Base-by-base conservation (phyloP, 2,888 invertebrate species). In the Pedicia rivosa region DNA sequence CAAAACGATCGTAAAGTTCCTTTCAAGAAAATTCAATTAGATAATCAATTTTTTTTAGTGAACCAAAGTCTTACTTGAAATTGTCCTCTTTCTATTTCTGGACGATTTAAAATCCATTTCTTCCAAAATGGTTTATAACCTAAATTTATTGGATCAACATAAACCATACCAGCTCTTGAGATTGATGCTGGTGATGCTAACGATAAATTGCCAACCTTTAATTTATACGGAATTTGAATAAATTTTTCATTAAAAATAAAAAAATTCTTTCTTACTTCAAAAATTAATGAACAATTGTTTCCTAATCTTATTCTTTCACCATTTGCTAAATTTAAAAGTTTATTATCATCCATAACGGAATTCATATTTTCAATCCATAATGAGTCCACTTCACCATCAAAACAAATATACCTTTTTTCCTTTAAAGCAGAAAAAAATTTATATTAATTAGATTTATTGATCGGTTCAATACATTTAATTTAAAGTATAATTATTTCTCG, bases 341-440 rank as follows among this genome's bases (percentile, higher is more conserved):
- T 82, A 55, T 91, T 92, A 58, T 92, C 91, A 53, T 92, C 92
- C 91, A 92, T 91, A 2, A 92, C 90, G 0, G 90, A 88, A 64
- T 91, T 92, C 88, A 92, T 91, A 62, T 91, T 92, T 62, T 92
- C 92, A 44, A 92, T 87, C 91, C 91, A 92, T 27, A 90, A 66
- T 1, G 91, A 84, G 64, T 92, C 91, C 3, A 92, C 88, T 54
- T 91, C 90, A 3, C 92, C 92, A 54, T 92, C 92, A 61, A 90
- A 91, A 32, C 91, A 64, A 32, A 90, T 84, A 55, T 86, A 90
- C 40, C 76, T 74, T 37, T 74, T 70, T 54, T 88, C 87, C 47
- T 70, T 66, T 47, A n/a, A n/a, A n/a, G n/a, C n/a, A n/a, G n/a
- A n/a, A n/a, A n/a, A n/a, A n/a, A n/a, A n/a, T n/a, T n/a, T n/a